Base-by-base conservation (phyloP, 1,140 invertebrate species). In the Pseudomyrmex dendroicus region DNA sequence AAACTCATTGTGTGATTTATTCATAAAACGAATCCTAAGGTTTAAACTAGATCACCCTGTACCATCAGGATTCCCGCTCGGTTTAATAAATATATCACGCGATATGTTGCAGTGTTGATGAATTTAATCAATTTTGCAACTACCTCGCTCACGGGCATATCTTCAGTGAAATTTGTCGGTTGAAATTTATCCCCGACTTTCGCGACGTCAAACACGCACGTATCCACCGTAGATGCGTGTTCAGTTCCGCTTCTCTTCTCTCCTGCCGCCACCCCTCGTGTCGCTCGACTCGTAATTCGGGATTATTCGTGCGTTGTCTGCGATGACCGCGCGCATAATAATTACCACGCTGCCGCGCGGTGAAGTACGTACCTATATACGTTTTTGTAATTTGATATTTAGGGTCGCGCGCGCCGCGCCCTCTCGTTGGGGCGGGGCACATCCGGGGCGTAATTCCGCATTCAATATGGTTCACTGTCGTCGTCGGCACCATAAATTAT, bases 361-460 rank as follows among this genome's bases (percentile, higher is more conserved):
- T 70, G 52, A 13, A 57, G 44, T 50, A 48, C 54, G 76, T 80
- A n/a, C n/a, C n/a, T n/a, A 13, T 46, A 20, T 48, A 48, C 54
- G 76, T 80, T 80, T 80, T 80, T 80, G 76, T 70, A 80, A 80
- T 80, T 80, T n/a, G 66, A 80, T 80, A 80, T 80, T 80, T 80
- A 80, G 76, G 44, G 56, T 59, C 52, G 44, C 66, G 17, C 63
- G 13, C 15, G 25, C 25, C 25, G 25, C 62, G 63, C 50, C 2
- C 15, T 2, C 17, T 22, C 76, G 25, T 50, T n/a, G 22, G 35
- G 54, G 52, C 13, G 74, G 13, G 17, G 17, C 54, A 25, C 54
- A 80, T 70, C 54, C 54, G 44, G 44, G 44, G 44, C 15, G 44
- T 80, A 80, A 80, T 80, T 80, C 20, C 66, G 76, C 20, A 72